These are phyloP conservation scores for Mystacornis crossleyi DNA, from an alignment of 2,113 vertebrate species.

Conservation along the genomic window DNA sequence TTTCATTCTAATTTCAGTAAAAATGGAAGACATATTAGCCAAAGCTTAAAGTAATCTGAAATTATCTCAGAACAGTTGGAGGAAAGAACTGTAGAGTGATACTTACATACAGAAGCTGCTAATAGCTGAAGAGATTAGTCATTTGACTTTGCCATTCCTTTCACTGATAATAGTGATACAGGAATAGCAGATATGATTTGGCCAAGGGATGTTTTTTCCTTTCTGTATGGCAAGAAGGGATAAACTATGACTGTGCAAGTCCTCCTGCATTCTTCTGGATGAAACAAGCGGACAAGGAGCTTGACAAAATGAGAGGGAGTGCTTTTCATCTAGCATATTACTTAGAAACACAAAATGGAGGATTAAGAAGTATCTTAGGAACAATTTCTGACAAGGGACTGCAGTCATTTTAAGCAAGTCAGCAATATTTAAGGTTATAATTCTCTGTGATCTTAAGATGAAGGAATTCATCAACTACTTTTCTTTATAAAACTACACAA, in stretches of 20 bases:
- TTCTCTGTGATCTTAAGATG: background rate
- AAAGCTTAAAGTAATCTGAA: slow-evolving; percentile 56
- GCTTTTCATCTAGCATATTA: background rate
- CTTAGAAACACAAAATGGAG: slow-evolving; percentile 48
- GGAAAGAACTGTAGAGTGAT: slow-evolving; percentile 38
- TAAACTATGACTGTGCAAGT: background rate
- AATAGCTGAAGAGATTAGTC: slow-evolving; percentile 63
- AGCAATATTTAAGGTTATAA: background rate
- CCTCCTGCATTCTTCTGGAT: background rate
- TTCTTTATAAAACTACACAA: background rate
- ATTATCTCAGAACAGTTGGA: slow-evolving; percentile 50
- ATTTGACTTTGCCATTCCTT: slow-evolving; percentile 49
- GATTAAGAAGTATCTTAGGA: background rate
- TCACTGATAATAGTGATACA: slow-evolving; percentile 31
- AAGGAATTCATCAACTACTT: background rate
- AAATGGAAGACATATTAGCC: slow-evolving; percentile 38
- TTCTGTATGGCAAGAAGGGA: slow-evolving; percentile 2
- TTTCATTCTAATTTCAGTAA: slow-evolving; percentile 34
- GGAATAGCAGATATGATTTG: slow-evolving; percentile 26
- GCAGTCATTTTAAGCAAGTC: background rate
- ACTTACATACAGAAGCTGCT: slow-evolving; percentile 45
- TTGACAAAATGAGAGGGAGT: background rate
- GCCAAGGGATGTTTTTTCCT: background rate
- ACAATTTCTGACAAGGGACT: background rate
- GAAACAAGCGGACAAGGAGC: background rate